Evolutionary conservation across 2,888 invertebrate genomes (phyloP), one percentile per base, ranked within the genome.

Genomic region (Drosophila yooni): DNA sequence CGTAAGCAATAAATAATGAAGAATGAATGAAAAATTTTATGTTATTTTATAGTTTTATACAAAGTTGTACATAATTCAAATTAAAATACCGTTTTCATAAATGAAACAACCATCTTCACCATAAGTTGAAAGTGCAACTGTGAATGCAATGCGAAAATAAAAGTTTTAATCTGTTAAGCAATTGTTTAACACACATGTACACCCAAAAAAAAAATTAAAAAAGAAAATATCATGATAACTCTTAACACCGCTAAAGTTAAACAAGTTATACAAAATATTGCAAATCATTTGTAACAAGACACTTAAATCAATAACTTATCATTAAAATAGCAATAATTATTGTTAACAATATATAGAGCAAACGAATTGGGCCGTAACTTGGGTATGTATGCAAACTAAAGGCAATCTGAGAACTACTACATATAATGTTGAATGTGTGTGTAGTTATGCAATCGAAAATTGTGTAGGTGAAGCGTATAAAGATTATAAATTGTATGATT

Each of bases 261-360:
- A 79, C 53, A 72, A 79, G 71, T 48, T 68, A 69, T 59, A 31
- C 43, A 56, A 38, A 38, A 40, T 57, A 74, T 61, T 69, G 72
- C 61, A 75, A 50, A 74, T 62, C 60, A 73, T 68, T 67, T 61
- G 71, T 51, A 73, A 75, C 50, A 59, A 70, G 64, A 83, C 72
- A 82, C 73, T 84, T 79, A 65, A 82, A 86, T 73, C 59, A 86
- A 86, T 74, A 83, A 79, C 72, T 72, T 78, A 51, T 67, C 79
- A 75, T 73, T 86, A 72, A 83, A 79, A 76, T 85, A 83, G 83
- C 82, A 88, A 83, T 88, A 88, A 84, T 88, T 88, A 88, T 89
- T 85, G 89, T 87, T 89, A 83, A 82, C 53, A 59, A 72, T 68
- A 76, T 74, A 63, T 70, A 77, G 68, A 67, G 59, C 70, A 63